phyloP scores from a whole-genome alignment of 1,140 invertebrate genomes.

The Caenorhabditis elegans region DNA sequence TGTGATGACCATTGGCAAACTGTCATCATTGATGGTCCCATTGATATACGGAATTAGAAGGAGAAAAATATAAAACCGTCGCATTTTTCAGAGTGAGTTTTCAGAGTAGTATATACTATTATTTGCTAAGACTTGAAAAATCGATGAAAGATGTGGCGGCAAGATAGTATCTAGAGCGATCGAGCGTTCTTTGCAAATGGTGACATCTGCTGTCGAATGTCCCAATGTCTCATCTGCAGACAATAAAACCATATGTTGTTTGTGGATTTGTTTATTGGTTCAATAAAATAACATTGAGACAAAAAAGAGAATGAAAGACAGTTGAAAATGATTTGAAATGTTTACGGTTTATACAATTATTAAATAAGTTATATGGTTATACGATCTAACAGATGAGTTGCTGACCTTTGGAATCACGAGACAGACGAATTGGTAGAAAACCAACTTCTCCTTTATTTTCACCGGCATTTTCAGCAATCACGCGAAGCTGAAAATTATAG shows the following conservation, averaged over 20 bases:
- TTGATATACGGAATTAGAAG: neutral
- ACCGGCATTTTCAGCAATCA: conserved; percentile 47
- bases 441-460: conserved; percentile 49
- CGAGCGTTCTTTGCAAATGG: neutral
- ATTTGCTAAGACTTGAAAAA: too few relatives aligned
- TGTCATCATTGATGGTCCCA: neutral
- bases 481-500: conserved; percentile 32
- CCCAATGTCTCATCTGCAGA: neutral
- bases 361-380: neutral
- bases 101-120: too few relatives aligned
- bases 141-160: too few relatives aligned
- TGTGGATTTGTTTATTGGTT: neutral
- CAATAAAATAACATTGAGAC: neutral
- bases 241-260: neutral
- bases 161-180: too few relatives aligned
- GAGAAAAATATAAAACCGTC: neutral
- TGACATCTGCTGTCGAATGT: neutral
- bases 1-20: conserved; percentile 25
- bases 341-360: neutral
- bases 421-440: conserved; percentile 44
- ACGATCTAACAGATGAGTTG: conserved; percentile 45
- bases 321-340: neutral
- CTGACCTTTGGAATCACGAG: conserved; percentile 43
- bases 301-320: neutral
- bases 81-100: too few relatives aligned